Evolutionary conservation across 2,113 vertebrate species (phyloP), one percentile per base, ranked within the genome.

Genomic region (Promerops cafer): DNA sequence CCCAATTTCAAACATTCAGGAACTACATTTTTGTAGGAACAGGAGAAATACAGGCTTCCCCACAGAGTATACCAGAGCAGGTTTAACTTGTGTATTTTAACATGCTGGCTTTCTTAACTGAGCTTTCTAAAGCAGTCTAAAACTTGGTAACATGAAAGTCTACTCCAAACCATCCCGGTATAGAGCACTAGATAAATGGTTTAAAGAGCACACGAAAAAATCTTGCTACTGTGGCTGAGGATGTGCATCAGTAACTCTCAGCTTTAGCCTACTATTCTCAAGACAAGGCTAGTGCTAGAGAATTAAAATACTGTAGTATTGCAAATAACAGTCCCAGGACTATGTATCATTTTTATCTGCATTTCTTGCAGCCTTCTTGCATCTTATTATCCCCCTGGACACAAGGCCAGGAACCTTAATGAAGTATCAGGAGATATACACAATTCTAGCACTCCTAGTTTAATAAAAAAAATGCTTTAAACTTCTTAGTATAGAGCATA

Each of bases 401-500:
- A 71, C 30, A 50, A 82, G 61, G 69, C 78, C 79, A 88, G 76
- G 23, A 92, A 90, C 42, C 57, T 87, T 92, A 95, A 95, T 90
- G 77, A 95, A 96, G 94, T 86, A 91, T 39, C n/a, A 84, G 60
- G 44, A 65, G 30, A 49, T 40, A 31, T 23, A 88, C 22, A 89
- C 37, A 56, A 81, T 76, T 77, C 31, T 50, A 86, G 20, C 54
- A 53, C 47, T 94, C 31, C 35, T 76, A 44, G 31, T 94, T 94
- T 85, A 89, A 88, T 84, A 81, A 66, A 74, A 57, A 57, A 91
- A 66, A 52, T 52, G 28, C 33, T 92, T 57, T 63, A 83, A 85
- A 71, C n/a, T 65, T 83, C 69, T 95, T 42, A 63, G 13, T 57
- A 45, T 24, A 78, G 86, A 91, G 44, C 37, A 79, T 53, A 83